Percentiles rank a stretch among this genome's conserved stretches.
These are phyloP conservation scores for Dicycla oo DNA, from an alignment of 2,888 invertebrate species.

Conservation along the genomic window DNA sequence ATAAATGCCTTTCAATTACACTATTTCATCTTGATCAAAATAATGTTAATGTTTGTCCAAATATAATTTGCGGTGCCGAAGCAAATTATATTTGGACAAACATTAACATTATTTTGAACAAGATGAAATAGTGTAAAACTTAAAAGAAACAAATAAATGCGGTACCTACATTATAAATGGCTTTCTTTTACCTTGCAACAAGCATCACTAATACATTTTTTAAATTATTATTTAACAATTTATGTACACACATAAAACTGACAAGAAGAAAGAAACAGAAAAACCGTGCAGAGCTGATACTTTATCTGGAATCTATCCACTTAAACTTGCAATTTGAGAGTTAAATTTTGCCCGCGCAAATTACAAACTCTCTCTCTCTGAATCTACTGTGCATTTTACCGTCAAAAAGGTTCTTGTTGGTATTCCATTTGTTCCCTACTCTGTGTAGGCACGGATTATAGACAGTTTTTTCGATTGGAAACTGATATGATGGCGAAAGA, in stretches of 20 bases:
- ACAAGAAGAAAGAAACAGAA: neutral
- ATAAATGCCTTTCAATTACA: neutral
- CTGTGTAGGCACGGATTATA: constrained; percentile 29
- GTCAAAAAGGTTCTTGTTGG: neutral
- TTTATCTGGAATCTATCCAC: neutral
- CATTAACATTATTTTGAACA: neutral
- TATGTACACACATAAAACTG: neutral
- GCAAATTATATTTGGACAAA: neutral
- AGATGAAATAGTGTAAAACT: no score
- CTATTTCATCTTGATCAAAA: no score
- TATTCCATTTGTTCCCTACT: constrained; percentile 24
- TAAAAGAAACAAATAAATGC: neutral
- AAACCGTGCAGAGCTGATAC: neutral
- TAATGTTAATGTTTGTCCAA: neutral
- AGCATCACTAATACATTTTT: no score
- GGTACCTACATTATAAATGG: no score
- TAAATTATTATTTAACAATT: no score
- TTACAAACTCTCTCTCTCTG: no score
- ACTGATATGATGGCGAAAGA: constrained; percentile 23
- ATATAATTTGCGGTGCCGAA: neutral
- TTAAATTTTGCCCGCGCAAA: neutral
- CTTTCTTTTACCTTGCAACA: no score
- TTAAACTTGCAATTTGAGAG: neutral
- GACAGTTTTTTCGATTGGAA: constrained; percentile 39
- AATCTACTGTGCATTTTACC: neutral